Evolutionary conservation across 53 echinoderm and acorn worm species (phyloP), one percentile per base, ranked within the genome.

Genomic region (Luidia sarsii): DNA sequence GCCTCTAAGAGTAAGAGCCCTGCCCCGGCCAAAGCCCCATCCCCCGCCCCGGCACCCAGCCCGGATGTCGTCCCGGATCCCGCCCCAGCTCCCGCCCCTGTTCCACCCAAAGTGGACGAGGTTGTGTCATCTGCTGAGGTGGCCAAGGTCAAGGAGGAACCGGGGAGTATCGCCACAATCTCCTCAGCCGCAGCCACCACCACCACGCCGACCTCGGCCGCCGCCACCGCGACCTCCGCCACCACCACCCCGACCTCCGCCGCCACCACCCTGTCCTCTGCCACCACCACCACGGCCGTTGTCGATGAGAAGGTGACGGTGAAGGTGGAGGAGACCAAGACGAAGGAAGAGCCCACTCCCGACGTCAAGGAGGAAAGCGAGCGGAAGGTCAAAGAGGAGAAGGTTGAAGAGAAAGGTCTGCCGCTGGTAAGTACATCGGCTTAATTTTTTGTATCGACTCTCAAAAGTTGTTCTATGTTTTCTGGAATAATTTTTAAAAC

Each of bases 331-430:
- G 64, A 62, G 23, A 49, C 70, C 18, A 83, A 83, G 23, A 86
- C 27, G 15, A 71, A 80, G 49, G 82, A 89, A 43, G 86, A 80
- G 22, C 80, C 80, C 28, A 81, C 61, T 38, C n/a, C 51, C 32
- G 88, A 88, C 55, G 60, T 59, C 18, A 80, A 66, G 49, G 73
- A 80, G 66, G 77, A 84, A 18, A 82, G 82, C 36, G 80, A 83
- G 22, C 18, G 36, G 27, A 88, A 75, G 36, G 52, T 87, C 31
- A 94, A 91, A 50, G 89, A 92, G 35, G 89, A 92, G 29, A 89
- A 71, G 57, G 75, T 80, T 20, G 85, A 91, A 55, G 83, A 88
- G 48, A 94, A 91, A 77, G 91, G 85, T 0, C 41, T 94, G 11
- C 80, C 86, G 16, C 67, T 94, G 86, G 91, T 94, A 53, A 89